Conservation (phyloP, 2,888 invertebrate genomes). For the Sarcophaga variegata region DNA sequence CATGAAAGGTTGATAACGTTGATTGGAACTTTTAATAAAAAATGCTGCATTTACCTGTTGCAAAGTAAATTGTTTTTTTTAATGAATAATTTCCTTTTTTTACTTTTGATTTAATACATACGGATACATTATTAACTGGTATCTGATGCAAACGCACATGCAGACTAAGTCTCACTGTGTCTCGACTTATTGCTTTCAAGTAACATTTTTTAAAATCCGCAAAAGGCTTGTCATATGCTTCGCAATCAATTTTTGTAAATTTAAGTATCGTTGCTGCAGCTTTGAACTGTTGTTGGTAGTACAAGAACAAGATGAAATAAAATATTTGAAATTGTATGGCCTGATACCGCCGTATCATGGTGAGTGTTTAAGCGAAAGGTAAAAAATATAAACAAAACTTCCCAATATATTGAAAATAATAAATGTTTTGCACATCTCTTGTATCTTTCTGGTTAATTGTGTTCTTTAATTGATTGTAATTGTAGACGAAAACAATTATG, state of each 20-base stretch:
- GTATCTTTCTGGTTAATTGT: not conserved
- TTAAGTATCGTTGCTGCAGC: not conserved
- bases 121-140: constrained; percentile 16
- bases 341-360: too few relatives aligned
- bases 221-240: not conserved
- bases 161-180: not conserved
- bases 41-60: constrained; percentile 7
- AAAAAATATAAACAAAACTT: too few relatives aligned
- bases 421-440: too few relatives aligned
- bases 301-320: not conserved
- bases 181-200: not conserved
- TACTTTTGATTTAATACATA: not conserved
- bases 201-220: not conserved
- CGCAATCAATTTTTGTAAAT: constrained; percentile 26
- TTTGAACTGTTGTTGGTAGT: too few relatives aligned
- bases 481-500: too few relatives aligned
- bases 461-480: not conserved
- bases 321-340: not conserved
- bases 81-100: not conserved
- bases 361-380: too few relatives aligned
- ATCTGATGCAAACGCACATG: not conserved
- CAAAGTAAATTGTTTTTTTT: not conserved
- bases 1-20: constrained; percentile 19
- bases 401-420: too few relatives aligned
- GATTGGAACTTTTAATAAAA: not conserved